A percentile compares a stretch with the other conserved stretches of the same genome.
These are phyloP conservation scores for Falcunculus frontatus DNA, from an alignment of 2,113 vertebrate genomes.

Conservation along the genomic window DNA sequence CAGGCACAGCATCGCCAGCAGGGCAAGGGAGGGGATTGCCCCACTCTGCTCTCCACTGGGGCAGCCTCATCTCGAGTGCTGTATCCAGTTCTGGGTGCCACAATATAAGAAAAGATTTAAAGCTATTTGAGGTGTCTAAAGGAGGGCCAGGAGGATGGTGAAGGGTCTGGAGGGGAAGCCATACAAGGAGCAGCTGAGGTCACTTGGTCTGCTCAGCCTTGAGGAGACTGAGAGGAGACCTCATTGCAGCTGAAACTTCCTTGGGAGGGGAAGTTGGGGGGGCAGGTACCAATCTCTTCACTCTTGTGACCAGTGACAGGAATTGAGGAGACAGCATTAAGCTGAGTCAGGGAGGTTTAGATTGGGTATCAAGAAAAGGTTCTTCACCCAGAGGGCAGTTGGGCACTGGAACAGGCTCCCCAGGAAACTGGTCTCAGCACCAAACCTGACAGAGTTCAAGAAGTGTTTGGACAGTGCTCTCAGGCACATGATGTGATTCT, in stretches of 20 bases:
- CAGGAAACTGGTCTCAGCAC: not conserved
- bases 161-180: not conserved
- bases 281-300: not conserved
- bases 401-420: not conserved
- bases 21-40: not conserved
- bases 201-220: not conserved
- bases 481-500: not conserved
- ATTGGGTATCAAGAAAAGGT: not conserved
- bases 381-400: not conserved
- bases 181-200: not conserved
- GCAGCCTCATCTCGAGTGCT: accelerated
- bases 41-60: accelerated
- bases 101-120: not conserved
- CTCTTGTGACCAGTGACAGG: not conserved
- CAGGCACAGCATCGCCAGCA: accelerated
- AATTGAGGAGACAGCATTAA: not conserved
- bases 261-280: accelerated
- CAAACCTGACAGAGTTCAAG: not conserved
- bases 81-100: not conserved
- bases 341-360: not conserved
- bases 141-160: not conserved
- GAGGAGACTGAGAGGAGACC: not conserved
- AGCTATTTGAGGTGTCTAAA: not conserved
- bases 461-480: not conserved
- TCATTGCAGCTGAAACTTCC: not conserved